Base-by-base conservation (phyloP, 2,113 vertebrate species). In the Petrocephalus zakoni region DNA sequence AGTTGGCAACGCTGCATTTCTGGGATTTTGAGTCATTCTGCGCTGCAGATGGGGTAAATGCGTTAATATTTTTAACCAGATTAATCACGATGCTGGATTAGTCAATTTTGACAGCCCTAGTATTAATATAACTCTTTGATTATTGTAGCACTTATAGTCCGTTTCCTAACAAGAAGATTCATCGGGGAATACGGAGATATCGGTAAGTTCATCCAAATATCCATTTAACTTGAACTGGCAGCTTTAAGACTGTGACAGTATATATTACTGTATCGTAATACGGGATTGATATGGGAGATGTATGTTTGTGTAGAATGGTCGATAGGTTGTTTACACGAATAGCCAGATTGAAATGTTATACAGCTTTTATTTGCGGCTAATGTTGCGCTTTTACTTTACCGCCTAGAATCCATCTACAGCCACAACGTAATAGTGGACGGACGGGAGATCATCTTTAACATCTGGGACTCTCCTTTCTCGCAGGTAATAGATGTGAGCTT, bases 111-210 rank as follows among this genome's bases (percentile, higher is more conserved):
- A n/a, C n/a, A n/a, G n/a, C n/a, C n/a, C n/a, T n/a, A n/a, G n/a
- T n/a, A n/a, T n/a, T n/a, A n/a, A n/a, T n/a, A n/a, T n/a, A n/a
- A 37, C 25, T 37, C 15, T 25, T 56, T 83, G 4, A 17, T 10
- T 87, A 90, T 92, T 90, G 25, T 94, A 97, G 97, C 97, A 15
- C 91, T 97, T 85, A 96, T 96, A 0, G 97, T 97, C 82, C 96
- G 97, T 49, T 97, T 97, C 90, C 92, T 97, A 46, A 97, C 97
- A 11, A 93, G 96, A 47, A 95, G 96, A 86, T 97, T 97, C 91
- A 97, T 97, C 0, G 97, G 97, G 61, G 97, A 97, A 88, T 97
- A 97, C 0, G 97, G 97, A 89, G 95, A 97, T 82, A 96, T 97
- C 58, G 96, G 97, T 97, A 90, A 94, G 94, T 93, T 88, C 5